Conservation (phyloP, 2,797 vertebrate genomes). For the Fundulus diaphanus region DNA sequence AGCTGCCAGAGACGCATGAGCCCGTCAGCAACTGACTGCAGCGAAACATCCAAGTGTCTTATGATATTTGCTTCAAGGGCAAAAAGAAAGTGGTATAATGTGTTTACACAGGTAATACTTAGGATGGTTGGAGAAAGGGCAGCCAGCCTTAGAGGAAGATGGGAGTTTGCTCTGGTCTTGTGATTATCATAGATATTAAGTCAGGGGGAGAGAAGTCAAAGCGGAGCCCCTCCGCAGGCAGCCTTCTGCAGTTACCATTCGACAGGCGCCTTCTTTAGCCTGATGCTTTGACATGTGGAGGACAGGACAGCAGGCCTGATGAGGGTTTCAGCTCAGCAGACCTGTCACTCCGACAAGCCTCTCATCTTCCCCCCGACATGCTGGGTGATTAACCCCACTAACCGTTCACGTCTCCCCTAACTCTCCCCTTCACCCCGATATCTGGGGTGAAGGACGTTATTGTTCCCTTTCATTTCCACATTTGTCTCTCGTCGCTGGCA, state of each 20-base stretch:
- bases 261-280: constrained; percentile 29
- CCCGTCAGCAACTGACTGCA: background rate
- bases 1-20: constrained; percentile 10
- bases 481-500: constrained; percentile 32
- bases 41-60: constrained; percentile 4
- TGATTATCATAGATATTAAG: constrained; percentile 77
- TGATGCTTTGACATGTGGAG: constrained; percentile 60
- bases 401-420: constrained; percentile 12
- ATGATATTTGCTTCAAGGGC: constrained; percentile 31
- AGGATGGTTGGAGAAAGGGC: constrained; percentile 48
- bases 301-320: constrained; percentile 47
- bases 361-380: constrained; percentile 51
- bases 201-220: constrained; percentile 46
- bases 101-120: constrained; percentile 51
- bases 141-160: constrained; percentile 44
- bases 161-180: constrained; percentile 43
- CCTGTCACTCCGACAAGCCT: constrained; percentile 64
- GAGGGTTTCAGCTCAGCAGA: constrained; percentile 63
- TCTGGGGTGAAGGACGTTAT: constrained; percentile 15
- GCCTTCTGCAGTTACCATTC: constrained; percentile 59
- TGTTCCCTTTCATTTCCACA: constrained; percentile 31
- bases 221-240: constrained; percentile 56
- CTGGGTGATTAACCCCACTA: constrained; percentile 68
- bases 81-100: constrained; percentile 38
- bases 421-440: constrained; percentile 17